Conservation (phyloP, 2,113 vertebrate species). For the Eleginops maclovinus region DNA sequence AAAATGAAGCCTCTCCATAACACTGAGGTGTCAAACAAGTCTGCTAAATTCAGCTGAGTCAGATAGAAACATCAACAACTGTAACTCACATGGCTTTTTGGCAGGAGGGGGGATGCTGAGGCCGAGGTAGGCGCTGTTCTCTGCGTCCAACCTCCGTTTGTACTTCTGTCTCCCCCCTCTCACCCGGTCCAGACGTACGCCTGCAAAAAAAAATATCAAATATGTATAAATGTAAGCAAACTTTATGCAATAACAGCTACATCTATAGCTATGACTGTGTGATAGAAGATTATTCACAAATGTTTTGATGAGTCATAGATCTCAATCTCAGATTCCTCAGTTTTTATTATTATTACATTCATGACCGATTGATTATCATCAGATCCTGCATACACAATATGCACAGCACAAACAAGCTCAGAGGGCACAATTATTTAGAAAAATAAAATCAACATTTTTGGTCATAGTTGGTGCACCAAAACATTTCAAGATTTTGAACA, state of each 20-base stretch:
- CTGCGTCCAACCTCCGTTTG: constrained; percentile 93
- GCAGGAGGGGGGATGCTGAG: constrained; percentile 92
- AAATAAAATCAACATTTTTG: too few relatives aligned
- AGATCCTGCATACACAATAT: too few relatives aligned
- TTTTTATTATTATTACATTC: neutral
- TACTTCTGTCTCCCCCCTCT: constrained; percentile 98
- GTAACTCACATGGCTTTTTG: constrained; percentile 92
- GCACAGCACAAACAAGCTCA: too few relatives aligned
- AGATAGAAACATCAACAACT: neutral
- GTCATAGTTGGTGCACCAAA: too few relatives aligned
- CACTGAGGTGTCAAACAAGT: neutral
- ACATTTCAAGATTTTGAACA: too few relatives aligned
- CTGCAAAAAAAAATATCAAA: constrained; percentile 73
- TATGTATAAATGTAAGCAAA: neutral
- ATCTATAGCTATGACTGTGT: neutral
- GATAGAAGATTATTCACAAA: neutral
- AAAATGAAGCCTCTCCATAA: neutral
- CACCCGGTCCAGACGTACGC: constrained; percentile 96
- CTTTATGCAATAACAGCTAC: neutral
- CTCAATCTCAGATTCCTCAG: neutral
- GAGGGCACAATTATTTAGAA: too few relatives aligned
- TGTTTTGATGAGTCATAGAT: constrained; percentile 41
- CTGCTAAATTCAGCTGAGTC: neutral
- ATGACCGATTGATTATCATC: neutral
- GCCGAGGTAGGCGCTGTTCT: constrained; percentile 90